Conservation (phyloP, 2,888 invertebrate genomes). For the Archips crataeganus region DNA sequence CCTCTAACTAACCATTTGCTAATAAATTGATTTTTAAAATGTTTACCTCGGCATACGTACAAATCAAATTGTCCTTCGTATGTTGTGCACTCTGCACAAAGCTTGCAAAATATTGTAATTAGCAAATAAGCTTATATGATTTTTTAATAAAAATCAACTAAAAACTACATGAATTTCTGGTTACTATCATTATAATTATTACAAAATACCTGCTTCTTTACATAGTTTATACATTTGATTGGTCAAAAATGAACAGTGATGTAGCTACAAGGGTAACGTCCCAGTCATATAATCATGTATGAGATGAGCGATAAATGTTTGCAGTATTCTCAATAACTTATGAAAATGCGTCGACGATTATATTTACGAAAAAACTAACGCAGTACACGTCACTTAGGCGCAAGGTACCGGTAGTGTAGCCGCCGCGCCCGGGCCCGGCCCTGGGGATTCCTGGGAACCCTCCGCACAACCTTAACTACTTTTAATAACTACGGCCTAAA, state of each 20-base stretch:
- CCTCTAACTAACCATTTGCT: constrained; percentile 66
- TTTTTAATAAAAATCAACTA: constrained; percentile 63
- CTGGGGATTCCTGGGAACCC: background rate
- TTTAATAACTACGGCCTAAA: constrained; percentile 6
- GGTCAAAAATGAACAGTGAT: constrained; percentile 58
- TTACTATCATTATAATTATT: constrained; percentile 60
- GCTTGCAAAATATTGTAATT: constrained; percentile 51
- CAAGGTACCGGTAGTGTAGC: constrained; percentile 8
- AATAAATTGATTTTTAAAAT: constrained; percentile 43
- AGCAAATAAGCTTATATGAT: constrained; percentile 62
- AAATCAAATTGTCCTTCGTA: constrained; percentile 49
- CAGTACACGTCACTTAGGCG: constrained; percentile 19
- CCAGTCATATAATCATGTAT: constrained; percentile 19
- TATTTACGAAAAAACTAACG: constrained; percentile 19
- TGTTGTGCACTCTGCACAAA: constrained; percentile 51
- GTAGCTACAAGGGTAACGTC: constrained; percentile 22
- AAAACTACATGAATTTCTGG: constrained; percentile 63
- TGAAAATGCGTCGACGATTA: constrained; percentile 27
- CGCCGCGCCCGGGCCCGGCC: constrained; percentile 6
- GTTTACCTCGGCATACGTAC: constrained; percentile 27
- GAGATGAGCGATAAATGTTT: constrained; percentile 30
- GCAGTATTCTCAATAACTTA: constrained; percentile 28
- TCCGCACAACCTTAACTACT: constrained; percentile 14
- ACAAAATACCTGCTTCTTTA: constrained; percentile 69
- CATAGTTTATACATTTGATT: constrained; percentile 68